Percentiles rank a stretch among this genome's conserved stretches.
Evolutionary conservation across 2,888 invertebrate species (phyloP).

Genomic region (Odontothrips loti): DNA sequence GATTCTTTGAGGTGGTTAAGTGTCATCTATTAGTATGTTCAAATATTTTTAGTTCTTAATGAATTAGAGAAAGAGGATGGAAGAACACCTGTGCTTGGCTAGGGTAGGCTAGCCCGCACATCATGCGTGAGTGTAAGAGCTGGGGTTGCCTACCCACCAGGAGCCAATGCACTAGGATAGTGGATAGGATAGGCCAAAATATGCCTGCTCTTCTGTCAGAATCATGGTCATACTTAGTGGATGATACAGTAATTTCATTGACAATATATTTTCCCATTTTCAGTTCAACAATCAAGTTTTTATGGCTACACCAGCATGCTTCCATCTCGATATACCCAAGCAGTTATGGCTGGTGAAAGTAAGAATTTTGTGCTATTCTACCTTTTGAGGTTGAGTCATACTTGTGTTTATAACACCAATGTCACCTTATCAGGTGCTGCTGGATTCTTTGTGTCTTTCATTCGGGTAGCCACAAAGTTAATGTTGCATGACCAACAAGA

Average conservation of each 20-base stretch:
- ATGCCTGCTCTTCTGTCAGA: too few relatives aligned
- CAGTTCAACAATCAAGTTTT: slow-evolving; percentile 88
- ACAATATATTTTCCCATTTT: slow-evolving; percentile 36
- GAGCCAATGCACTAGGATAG: too few relatives aligned
- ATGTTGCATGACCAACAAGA: slow-evolving; percentile 69
- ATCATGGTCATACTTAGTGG: not conserved
- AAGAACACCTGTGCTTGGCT: too few relatives aligned
- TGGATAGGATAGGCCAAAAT: too few relatives aligned
- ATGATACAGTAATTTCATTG: too few relatives aligned
- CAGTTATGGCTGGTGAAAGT: slow-evolving; percentile 95
- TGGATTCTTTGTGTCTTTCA: slow-evolving; percentile 80
- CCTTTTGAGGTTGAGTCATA: not conserved
- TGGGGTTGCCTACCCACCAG: too few relatives aligned
- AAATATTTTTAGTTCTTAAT: not conserved
- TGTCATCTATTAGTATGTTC: not conserved
- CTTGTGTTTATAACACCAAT: not conserved
- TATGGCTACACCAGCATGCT: slow-evolving; percentile 91
- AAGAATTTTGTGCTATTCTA: slow-evolving; percentile 45
- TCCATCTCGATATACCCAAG: slow-evolving; percentile 84
- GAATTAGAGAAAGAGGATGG: too few relatives aligned
- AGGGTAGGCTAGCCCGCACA: too few relatives aligned
- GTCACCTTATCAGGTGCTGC: slow-evolving; percentile 62
- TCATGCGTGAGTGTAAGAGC: too few relatives aligned
- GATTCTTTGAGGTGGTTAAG: too few relatives aligned
- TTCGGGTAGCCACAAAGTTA: slow-evolving; percentile 78